These are phyloP conservation scores for Centropristis striata DNA, from an alignment of 2,113 vertebrate species.

Conservation along the genomic window DNA sequence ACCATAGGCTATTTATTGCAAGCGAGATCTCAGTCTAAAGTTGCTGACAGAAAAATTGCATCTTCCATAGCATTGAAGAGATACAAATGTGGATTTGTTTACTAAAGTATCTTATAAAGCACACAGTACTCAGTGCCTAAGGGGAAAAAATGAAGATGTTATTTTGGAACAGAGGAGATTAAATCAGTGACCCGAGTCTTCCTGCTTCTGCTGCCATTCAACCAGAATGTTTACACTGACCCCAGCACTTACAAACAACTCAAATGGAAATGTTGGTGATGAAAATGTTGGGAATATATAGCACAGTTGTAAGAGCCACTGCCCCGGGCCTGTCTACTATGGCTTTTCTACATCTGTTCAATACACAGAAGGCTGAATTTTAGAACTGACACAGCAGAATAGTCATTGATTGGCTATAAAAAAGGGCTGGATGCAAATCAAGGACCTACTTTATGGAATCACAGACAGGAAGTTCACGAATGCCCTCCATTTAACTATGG, in stretches of 20 bases:
- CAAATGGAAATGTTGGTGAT: background rate
- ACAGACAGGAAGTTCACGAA: conserved; percentile 5
- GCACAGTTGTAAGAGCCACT: background rate
- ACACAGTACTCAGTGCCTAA: conserved; percentile 5
- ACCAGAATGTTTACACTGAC: conserved; percentile 38
- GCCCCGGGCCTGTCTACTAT: background rate
- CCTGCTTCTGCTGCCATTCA: conserved; percentile 7
- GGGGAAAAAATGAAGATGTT: conserved; percentile 7
- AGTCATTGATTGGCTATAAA: conserved; percentile 16
- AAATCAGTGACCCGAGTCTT: conserved; percentile 27
- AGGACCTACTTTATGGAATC: background rate
- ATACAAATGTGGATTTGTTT: conserved; percentile 19
- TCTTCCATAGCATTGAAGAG: background rate
- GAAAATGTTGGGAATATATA: conserved; percentile 5
- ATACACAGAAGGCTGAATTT: conserved; percentile 15
- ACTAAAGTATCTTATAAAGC: conserved; percentile 4
- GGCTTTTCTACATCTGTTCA: conserved; percentile 23
- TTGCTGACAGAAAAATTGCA: background rate
- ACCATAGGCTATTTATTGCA: background rate
- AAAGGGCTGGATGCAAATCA: conserved; percentile 36
- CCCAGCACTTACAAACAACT: conserved; percentile 13
- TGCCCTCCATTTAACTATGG: background rate
- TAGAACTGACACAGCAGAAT: conserved; percentile 13
- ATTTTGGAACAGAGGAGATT: conserved; percentile 21
- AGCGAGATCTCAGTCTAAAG: background rate